A percentile compares a stretch with the other conserved stretches of the same genome.
These are phyloP conservation scores for Callinectes sapidus DNA, from an alignment of 2,888 invertebrate species.

Conservation along the genomic window DNA sequence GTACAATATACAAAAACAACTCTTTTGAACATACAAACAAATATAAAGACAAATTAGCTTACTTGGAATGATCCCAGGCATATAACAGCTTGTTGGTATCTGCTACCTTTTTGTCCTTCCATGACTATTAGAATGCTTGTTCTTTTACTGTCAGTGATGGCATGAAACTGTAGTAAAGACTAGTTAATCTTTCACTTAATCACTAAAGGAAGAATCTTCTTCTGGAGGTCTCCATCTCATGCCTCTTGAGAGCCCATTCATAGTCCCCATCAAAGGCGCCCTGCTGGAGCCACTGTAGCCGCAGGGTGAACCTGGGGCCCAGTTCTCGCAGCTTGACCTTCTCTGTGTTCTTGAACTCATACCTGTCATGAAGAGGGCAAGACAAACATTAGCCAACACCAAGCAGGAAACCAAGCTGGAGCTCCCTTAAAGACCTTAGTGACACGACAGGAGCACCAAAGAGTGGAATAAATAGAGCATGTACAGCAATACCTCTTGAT, in stretches of 20 bases:
- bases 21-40: background rate
- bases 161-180: background rate
- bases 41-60: background rate
- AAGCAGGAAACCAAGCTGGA: background rate
- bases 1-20: background rate
- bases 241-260: conserved; percentile 95
- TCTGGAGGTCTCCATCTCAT: conserved; percentile 94
- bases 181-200: background rate
- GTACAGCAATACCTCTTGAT: no score
- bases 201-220: conserved; percentile 90
- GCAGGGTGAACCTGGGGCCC: conserved; percentile 97
- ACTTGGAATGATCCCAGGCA: conserved; percentile 19
- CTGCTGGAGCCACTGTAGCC: conserved; percentile 92
- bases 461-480: background rate
- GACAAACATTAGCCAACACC: background rate
- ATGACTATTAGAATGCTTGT: background rate
- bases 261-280: conserved; percentile 99
- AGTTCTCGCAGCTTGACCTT: conserved; percentile 88
- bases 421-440: background rate
- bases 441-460: background rate
- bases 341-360: conserved; percentile 87
- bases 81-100: background rate
- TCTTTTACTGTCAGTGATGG: background rate
- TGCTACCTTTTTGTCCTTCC: background rate
- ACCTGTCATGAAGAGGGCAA: conserved; percentile 78